phyloP scores from a whole-genome alignment of 2,888 invertebrate species.

The Serripes groenlandicus region DNA sequence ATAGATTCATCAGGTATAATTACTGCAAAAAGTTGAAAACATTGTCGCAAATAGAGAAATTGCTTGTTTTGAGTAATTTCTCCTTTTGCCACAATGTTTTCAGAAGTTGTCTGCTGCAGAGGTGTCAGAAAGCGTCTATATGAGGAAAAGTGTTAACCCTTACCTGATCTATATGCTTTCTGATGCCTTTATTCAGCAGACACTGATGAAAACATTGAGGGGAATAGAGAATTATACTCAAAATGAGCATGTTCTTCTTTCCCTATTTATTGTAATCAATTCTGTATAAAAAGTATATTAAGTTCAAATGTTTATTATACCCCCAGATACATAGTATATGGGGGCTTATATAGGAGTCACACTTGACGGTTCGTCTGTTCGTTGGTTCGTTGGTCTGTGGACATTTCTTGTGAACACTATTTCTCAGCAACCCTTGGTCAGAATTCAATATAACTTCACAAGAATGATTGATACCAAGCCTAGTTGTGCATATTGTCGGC shows the following conservation, averaged over 20 bases:
- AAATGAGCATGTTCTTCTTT: not conserved
- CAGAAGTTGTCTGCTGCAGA: not conserved
- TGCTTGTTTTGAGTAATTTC: not conserved
- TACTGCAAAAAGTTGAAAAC: not conserved
- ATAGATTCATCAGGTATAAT: too few species aligned
- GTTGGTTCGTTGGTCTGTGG: too few species aligned
- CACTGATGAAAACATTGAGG: not conserved
- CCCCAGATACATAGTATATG: too few species aligned
- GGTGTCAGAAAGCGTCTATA: not conserved
- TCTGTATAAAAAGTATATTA: not conserved
- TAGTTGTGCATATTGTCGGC: too few species aligned
- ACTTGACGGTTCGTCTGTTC: too few species aligned
- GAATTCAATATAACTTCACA: too few species aligned
- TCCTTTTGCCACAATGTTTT: not conserved
- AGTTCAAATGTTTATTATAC: too few species aligned
- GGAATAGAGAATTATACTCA: slow-evolving; percentile 4
- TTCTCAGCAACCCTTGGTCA: too few species aligned
- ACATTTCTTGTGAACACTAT: too few species aligned
- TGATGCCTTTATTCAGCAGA: not conserved
- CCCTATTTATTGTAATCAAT: not conserved
- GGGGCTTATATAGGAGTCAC: too few species aligned
- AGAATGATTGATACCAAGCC: too few species aligned
- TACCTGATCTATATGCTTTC: not conserved
- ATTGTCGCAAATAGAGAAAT: not conserved
- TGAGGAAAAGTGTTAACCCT: not conserved